These are phyloP conservation scores for Aptenodytes patagonicus DNA, from an alignment of 2,113 vertebrate genomes.

Conservation along the genomic window DNA sequence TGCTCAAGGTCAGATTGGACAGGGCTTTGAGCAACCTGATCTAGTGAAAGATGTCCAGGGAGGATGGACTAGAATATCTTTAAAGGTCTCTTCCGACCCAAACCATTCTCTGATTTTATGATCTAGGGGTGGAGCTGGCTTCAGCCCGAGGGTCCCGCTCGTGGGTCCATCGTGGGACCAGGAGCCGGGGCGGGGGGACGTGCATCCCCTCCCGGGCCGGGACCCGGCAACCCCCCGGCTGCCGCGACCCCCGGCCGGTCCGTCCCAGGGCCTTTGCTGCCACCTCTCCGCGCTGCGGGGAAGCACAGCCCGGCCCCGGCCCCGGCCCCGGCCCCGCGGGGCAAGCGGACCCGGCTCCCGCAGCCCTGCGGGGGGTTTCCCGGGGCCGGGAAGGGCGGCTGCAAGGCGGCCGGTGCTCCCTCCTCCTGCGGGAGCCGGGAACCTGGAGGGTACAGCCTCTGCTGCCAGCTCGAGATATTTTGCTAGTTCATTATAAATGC, in stretches of 20 bases:
- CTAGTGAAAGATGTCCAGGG: not conserved
- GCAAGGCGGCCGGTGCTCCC: not conserved
- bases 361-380: not conserved
- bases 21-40: not conserved
- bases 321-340: not conserved
- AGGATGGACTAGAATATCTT: not conserved
- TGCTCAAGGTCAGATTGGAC: not conserved
- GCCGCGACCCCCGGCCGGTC: not conserved
- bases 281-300: slow-evolving; percentile 48
- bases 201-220: not conserved
- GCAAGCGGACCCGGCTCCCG: not conserved
- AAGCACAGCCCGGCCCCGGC: slow-evolving; percentile 18
- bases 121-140: not conserved
- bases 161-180: not conserved
- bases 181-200: too few species aligned
- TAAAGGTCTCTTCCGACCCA: not conserved
- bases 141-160: not conserved
- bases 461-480: not conserved
- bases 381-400: not conserved
- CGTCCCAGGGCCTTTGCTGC: slow-evolving; percentile 52
- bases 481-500: not conserved
- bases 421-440: not conserved
- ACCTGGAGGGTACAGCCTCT: not conserved
- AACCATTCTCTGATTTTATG: not conserved
- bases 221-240: not conserved